Conservation (phyloP, 2,113 vertebrate species). For the Brachionichthys hirsutus region DNA sequence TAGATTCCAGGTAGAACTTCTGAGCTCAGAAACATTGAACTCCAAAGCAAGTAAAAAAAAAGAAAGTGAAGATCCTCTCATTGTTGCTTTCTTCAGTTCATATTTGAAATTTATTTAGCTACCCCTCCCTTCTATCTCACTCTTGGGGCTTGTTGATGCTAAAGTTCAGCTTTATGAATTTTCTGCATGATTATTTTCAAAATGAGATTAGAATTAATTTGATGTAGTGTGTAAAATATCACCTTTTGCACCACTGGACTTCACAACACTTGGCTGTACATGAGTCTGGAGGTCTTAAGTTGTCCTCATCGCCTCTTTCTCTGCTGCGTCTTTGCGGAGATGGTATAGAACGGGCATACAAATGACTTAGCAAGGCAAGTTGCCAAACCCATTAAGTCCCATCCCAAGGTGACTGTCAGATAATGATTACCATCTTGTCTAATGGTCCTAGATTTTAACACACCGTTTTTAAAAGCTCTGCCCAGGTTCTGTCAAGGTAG, state of each 20-base stretch:
- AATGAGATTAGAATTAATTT: too few species aligned
- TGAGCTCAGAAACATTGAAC: too few species aligned
- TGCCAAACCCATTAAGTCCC: constrained; percentile 64
- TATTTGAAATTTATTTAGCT: neutral
- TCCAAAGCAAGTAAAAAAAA: too few species aligned
- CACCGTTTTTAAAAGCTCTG: constrained; percentile 65
- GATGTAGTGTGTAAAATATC: neutral
- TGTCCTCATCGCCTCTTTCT: constrained; percentile 17
- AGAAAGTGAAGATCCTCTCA: neutral
- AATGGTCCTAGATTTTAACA: constrained; percentile 52
- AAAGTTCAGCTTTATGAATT: too few species aligned
- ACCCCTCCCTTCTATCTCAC: neutral
- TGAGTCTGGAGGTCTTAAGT: constrained; percentile 19
- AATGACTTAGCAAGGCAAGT: constrained; percentile 43
- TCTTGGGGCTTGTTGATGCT: too few species aligned
- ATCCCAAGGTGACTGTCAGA: constrained; percentile 57
- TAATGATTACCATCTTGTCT: constrained; percentile 57
- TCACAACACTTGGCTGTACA: neutral
- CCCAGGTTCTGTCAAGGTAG: constrained; percentile 40
- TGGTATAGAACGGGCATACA: constrained; percentile 37
- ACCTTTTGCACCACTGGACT: neutral
- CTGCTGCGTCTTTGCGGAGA: constrained; percentile 32
- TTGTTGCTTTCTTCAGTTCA: neutral
- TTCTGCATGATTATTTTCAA: too few species aligned
- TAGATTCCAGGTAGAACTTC: too few species aligned